Conservation (phyloP, 2,113 vertebrate genomes). For the Alethe castanea region DNA sequence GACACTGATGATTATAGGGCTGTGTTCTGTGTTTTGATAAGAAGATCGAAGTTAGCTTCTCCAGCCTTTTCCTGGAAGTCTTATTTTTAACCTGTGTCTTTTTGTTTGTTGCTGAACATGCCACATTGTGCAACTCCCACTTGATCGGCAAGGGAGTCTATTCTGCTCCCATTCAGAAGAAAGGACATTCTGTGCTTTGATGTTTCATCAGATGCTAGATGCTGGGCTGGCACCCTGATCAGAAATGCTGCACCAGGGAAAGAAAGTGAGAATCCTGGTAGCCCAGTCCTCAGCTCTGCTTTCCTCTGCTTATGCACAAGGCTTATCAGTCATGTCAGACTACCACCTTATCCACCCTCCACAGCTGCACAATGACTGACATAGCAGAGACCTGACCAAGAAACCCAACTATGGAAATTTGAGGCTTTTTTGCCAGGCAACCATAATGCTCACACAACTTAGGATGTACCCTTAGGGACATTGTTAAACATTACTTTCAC, state of each 20-base stretch:
- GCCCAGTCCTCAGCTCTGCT: background rate
- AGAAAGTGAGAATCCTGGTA: background rate
- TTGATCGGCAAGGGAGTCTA: background rate
- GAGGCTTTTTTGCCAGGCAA: background rate
- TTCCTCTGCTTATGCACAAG: background rate
- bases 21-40: background rate
- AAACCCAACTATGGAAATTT: background rate
- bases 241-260: background rate
- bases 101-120: background rate
- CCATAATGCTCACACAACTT: background rate
- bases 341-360: fast-evolving
- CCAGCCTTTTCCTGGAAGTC: background rate
- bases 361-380: background rate
- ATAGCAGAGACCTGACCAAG: background rate
- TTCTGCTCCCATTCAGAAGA: background rate
- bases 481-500: background rate
- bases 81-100: background rate
- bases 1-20: background rate
- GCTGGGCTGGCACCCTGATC: background rate
- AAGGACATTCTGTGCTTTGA: background rate
- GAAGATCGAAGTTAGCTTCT: background rate
- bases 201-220: background rate
- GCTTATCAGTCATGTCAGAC: background rate
- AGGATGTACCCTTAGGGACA: background rate
- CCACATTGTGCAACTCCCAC: background rate